Conservation (phyloP, 2,113 vertebrate species). For the Etheostoma cragini region DNA sequence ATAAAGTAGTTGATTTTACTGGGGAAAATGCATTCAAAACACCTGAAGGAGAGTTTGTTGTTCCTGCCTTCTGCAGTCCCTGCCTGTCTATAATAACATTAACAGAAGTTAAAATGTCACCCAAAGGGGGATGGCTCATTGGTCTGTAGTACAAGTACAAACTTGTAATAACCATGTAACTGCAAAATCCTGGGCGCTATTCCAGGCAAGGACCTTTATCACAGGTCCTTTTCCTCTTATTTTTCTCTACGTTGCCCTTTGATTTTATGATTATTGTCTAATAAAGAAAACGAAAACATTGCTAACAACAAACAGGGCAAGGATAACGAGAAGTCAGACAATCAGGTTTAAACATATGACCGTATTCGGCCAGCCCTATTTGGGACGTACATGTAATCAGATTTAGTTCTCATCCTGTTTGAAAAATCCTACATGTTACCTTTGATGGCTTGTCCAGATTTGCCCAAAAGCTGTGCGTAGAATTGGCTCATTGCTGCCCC, state of each 20-base stretch:
- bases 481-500: too few species aligned
- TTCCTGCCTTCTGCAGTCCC: conserved; percentile 23
- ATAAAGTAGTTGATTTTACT: conserved; percentile 26
- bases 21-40: neutral
- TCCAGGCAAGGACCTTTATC: conserved; percentile 42
- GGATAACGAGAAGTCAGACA: neutral
- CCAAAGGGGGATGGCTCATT: conserved; percentile 14
- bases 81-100: conserved; percentile 39
- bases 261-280: neutral
- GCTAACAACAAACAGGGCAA: neutral
- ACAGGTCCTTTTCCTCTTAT: neutral
- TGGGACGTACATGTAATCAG: neutral
- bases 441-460: neutral
- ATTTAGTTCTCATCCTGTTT: neutral
- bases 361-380: neutral
- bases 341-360: neutral
- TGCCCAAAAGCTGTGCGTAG: too few species aligned
- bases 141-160: neutral
- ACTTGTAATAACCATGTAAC: neutral
- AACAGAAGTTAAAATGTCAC: conserved; percentile 55
- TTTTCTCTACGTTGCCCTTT: neutral
- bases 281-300: neutral
- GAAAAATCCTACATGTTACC: neutral
- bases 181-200: conserved; percentile 11
- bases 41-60: neutral